Base-by-base conservation (phyloP, 2,888 invertebrate species). In the Gisinianus flammeolus region DNA sequence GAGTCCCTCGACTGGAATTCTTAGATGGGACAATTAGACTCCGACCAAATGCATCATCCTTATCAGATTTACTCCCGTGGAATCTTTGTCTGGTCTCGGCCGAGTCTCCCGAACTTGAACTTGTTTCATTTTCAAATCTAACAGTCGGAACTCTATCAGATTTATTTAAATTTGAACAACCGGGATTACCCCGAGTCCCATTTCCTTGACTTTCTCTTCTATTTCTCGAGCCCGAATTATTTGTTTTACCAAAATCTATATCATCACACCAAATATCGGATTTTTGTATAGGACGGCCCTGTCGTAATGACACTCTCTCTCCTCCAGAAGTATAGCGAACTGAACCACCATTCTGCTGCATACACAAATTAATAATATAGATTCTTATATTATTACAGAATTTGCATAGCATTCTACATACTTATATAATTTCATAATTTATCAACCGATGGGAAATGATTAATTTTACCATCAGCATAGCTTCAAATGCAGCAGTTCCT, bases 401-500 rank as follows among this genome's bases (percentile, higher is more conserved):
- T 6, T 44, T 44, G 44, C 44, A 44, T 19, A 12, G 10, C 8
- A 44, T 12, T 44, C 8, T 44, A 44, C 52, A 44, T 44, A 44
- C 16, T 12, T 44, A 12, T 16, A 44, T 16, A 44, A 44, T 44
- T 12, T 44, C 8, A 44, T 44, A 12, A 12, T 44, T 44, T 44
- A 12, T 44, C 16, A 44, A 44, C 8, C 52, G 8, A 12, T 44
- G 52, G 16, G 16, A 44, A 44, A 44, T 44, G 52, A 12, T 8
- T 44, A n/a, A n/a, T n/a, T n/a, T 4, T 87, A 90, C 90, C 87
- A 89, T 87, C 84, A 88, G 87, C 86, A 90, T 90, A 86, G 90
- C 89, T 85, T 92, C 91, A 85, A 92, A 91, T 72, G 90, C 89
- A 2, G 91, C 91, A 68, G 92, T 91, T 26, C 93, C 94, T 72